Evolutionary conservation across 1,140 invertebrate species (phyloP).

Genomic region (Charaxes varanes): DNA sequence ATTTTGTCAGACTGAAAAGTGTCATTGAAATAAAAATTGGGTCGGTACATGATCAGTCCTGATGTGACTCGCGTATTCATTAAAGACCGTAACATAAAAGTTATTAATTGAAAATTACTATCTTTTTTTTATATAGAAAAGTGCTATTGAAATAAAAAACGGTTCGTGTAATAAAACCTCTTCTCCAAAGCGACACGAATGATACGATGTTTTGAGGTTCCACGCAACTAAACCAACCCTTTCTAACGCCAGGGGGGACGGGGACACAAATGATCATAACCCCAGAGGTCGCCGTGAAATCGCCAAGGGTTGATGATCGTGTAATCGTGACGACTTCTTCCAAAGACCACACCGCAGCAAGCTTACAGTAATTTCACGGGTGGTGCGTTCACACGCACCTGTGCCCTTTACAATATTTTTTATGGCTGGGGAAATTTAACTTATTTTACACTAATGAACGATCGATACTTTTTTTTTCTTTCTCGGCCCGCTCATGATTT

Average conservation of each 20-base stretch:
- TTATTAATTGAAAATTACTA: no score
- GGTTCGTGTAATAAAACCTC: no score
- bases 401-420: slow-evolving; percentile 25
- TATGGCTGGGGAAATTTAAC: slow-evolving; percentile 3
- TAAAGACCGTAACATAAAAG: no score
- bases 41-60: no score
- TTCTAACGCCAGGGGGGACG: slow-evolving; percentile 20
- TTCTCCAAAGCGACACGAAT: no score
- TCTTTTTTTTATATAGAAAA: no score
- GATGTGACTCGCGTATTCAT: no score
- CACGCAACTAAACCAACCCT: slow-evolving; percentile 5
- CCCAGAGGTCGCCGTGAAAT: slow-evolving; percentile 51
- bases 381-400: slow-evolving; percentile 63
- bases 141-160: no score
- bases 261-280: slow-evolving; percentile 50
- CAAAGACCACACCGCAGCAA: slow-evolving; percentile 64
- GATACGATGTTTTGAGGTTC: background rate
- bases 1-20: no score
- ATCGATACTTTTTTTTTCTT: background rate
- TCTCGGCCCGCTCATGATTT: no score
- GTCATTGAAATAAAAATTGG: background rate
- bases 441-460: slow-evolving; percentile 1
- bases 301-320: slow-evolving; percentile 57
- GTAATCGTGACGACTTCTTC: slow-evolving; percentile 58
- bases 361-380: slow-evolving; percentile 66